phyloP scores from a whole-genome alignment of 2,113 vertebrate species.

The Polyodon spathula region DNA sequence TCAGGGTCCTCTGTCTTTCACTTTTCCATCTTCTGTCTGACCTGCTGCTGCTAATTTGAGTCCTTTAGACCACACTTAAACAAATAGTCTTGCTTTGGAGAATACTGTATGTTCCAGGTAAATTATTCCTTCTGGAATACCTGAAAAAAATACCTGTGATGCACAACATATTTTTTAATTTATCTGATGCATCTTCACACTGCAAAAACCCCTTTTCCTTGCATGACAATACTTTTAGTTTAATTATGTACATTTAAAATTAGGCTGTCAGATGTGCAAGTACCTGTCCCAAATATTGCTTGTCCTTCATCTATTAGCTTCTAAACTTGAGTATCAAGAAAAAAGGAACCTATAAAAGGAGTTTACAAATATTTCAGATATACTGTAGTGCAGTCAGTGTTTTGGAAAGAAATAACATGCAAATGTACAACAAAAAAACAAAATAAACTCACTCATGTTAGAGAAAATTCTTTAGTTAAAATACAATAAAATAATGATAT shows the following conservation, averaged over 20 bases:
- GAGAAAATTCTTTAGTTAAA: constrained; percentile 66
- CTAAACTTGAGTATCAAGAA: too few relatives aligned
- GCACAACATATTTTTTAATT: too few relatives aligned
- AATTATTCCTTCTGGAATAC: too few relatives aligned
- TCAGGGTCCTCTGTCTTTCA: not conserved
- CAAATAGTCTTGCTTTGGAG: too few relatives aligned
- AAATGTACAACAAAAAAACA: constrained; percentile 45
- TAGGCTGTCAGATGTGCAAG: constrained; percentile 28
- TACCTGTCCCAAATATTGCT: constrained; percentile 11
- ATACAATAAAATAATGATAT: constrained; percentile 68
- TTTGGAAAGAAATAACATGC: constrained; percentile 29
- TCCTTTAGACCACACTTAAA: too few relatives aligned
- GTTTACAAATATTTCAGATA: constrained; percentile 29
- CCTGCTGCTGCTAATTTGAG: not conserved
- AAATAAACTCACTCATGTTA: constrained; percentile 38
- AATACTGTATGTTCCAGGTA: too few relatives aligned
- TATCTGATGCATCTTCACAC: too few relatives aligned
- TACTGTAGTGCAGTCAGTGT: constrained; percentile 11
- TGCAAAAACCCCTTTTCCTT: too few relatives aligned
- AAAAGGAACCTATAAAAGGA: too few relatives aligned
- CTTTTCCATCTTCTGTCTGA: not conserved
- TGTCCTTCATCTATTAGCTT: too few relatives aligned
- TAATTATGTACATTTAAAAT: constrained; percentile 29
- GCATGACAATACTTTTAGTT: constrained; percentile 17
- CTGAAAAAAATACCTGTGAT: too few relatives aligned